These are phyloP conservation scores for Tachuris rubrigastra DNA, from an alignment of 2,113 vertebrate species.

Conservation along the genomic window DNA sequence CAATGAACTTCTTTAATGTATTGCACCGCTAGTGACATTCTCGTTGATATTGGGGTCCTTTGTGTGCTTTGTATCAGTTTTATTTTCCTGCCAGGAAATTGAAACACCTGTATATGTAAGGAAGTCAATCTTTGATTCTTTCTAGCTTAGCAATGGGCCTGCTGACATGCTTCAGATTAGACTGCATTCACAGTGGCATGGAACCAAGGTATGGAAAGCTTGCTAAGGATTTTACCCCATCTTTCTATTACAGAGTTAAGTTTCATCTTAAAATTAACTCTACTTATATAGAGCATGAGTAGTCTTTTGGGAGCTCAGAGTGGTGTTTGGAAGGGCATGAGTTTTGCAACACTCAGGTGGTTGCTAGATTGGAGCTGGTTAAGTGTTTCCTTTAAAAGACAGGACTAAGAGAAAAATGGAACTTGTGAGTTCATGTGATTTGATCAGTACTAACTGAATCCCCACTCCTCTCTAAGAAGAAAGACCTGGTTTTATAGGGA, in stretches of 20 bases:
- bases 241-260: neutral
- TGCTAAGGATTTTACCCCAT: neutral
- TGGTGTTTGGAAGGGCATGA: neutral
- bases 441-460: neutral
- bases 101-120: neutral
- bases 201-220: neutral
- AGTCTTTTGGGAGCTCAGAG: neutral
- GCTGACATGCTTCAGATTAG: neutral
- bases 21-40: neutral
- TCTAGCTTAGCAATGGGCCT: neutral
- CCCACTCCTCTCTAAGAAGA: neutral
- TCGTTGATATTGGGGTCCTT: neutral
- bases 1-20: slow-evolving; percentile 34
- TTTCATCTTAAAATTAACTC: neutral
- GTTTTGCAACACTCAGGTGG: neutral
- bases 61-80: slow-evolving; percentile 36
- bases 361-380: neutral
- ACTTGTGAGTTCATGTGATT: neutral
- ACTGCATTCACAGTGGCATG: neutral
- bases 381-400: neutral
- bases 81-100: slow-evolving; percentile 39
- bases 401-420: neutral
- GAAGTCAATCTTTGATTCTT: neutral
- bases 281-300: neutral
- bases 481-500: neutral